Evolutionary conservation across 2,888 invertebrate genomes (phyloP), one percentile per base, ranked within the genome.

Genomic region (Villa cingulata): DNA sequence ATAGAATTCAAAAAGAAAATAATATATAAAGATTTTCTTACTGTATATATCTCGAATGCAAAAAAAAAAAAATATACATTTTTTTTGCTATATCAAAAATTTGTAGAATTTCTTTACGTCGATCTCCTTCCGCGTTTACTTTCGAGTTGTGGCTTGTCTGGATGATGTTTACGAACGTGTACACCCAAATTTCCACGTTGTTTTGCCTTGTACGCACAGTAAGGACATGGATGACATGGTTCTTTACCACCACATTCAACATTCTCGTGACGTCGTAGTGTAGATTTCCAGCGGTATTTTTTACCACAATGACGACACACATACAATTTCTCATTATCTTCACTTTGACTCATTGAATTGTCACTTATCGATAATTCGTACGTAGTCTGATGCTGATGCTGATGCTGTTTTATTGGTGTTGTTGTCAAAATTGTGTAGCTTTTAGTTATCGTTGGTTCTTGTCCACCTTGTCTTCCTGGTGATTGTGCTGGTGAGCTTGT

Each of bases 191-290:
- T 86, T 57, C 86, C 86, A 45, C 86, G 75, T 64, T 86, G 86
- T 61, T 86, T 83, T 52, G 86, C 86, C 59, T 77, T 75, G 71
- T 84, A 84, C 19, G 80, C 74, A 70, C 86, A 87, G 63, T 82
- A 78, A 14, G 85, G 83, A 60, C 87, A 87, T 53, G 84, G 82
- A 70, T 86, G 86, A 53, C 82, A 76, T 0, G 86, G 86, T 54
- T 85, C 81, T 64, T 86, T 87, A 54, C 85, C 86, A 40, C 86
- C 83, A 68, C 86, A 86, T 68, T 86, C 86, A 52, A 86, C 85
- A 72, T 80, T 83, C 68, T 85, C 86, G 70, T 87, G 87, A 5
- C 85, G 77, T 14, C 83, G 75, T 73, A 86, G 74, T 50, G 86
- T 86, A 43, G 86, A 86, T 70, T 84, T 87, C 86, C 87, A 87